Base-by-base conservation (phyloP, 2,797 vertebrate species). In the Acrossocheilus wenchowensis region DNA sequence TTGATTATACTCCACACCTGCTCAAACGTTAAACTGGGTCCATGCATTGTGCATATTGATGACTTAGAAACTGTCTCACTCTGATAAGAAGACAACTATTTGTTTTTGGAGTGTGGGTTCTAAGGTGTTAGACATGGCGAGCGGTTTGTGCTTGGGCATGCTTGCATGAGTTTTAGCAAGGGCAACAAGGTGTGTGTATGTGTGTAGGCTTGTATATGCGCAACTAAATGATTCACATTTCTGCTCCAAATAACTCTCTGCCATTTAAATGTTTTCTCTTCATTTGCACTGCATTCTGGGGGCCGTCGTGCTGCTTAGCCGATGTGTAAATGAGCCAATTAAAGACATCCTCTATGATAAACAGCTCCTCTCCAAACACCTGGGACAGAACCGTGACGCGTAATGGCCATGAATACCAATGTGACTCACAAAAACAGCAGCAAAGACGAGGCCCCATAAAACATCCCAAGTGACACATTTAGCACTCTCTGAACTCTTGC, bases 271-370 rank as follows among this genome's bases (percentile, higher is more conserved):
- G 60, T 78, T 90, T 89, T 92, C 87, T 72, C 88, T 90, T 81
- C 57, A 54, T 82, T 88, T 91, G 88, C 87, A 84, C 89, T 88
- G 91, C 92, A 93, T 92, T 93, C 91, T 92, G 83, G 92, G 89
- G 90, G 60, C 88, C 83, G 90, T 81, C 71, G 79, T 92, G 90
- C 88, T 93, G 92, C 90, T 93, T 92, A 89, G 81, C 88, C 19
- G 60, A 92, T 93, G 93, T 94, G 91, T 91, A 94, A 94, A 95
- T 94, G 90, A 93, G 88, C 90, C 93, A 95, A 94, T 94, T 95
- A 94, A 87, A 92, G 90, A 88, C 87, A 91, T 93, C 93, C 92
- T 93, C 89, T 86, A 88, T 94, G 91, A 94, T 93, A 93, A 94
- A 94, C 92, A 92, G 78, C 87, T 91, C 85, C 88, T 85, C 89